Base-by-base conservation (phyloP, 2,113 vertebrate genomes). In the Eulacestoma nigropectus region DNA sequence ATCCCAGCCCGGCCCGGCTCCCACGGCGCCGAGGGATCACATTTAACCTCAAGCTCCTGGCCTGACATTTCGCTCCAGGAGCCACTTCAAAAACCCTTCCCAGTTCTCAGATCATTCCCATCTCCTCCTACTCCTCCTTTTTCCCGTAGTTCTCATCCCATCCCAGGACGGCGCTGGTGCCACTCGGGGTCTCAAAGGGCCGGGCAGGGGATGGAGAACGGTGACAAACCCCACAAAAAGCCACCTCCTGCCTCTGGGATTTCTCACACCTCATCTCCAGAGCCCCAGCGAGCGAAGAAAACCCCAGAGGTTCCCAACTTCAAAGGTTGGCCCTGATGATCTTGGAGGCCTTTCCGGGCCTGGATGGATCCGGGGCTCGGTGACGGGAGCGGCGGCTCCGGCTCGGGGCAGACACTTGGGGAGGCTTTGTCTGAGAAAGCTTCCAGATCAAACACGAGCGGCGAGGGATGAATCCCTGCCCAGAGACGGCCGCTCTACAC, bases 121-220 rank as follows among this genome's bases (percentile, higher is more conserved):
- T 30, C 67, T 35, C 65, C 41, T 76, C 35, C 29, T 42, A 1
- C 46, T 53, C 10, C 35, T 52, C 8, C n/a, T 33, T 25, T 17
- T 26, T 4, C 22, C 72, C 29, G 19, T 0, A 0, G 16, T 13
- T 84, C 75, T 21, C 25, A 42, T 11, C 15, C 30, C 47, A 16
- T 14, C 15, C 33, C 47, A 19, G 4, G 35, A 5, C 41, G 23
- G 1, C 17, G 0, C 0, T 1, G n/a, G 68, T 4, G 11, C 17
- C 22, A 0, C 26, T 23, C 4, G 0, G 1, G 11, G 3, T 55
- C 53, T 59, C 9, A 0, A 25, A 47, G 2, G 0, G 8, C 2
- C 9, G 30, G 55, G n/a, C 33, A 30, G 20, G 14, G 74, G 59
- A n/a, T 1, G 2, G 11, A 22, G 27, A 35, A 19, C 0, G 0